These are phyloP conservation scores for Megaleporinus macrocephalus DNA, from an alignment of 2,113 vertebrate species.

Conservation along the genomic window DNA sequence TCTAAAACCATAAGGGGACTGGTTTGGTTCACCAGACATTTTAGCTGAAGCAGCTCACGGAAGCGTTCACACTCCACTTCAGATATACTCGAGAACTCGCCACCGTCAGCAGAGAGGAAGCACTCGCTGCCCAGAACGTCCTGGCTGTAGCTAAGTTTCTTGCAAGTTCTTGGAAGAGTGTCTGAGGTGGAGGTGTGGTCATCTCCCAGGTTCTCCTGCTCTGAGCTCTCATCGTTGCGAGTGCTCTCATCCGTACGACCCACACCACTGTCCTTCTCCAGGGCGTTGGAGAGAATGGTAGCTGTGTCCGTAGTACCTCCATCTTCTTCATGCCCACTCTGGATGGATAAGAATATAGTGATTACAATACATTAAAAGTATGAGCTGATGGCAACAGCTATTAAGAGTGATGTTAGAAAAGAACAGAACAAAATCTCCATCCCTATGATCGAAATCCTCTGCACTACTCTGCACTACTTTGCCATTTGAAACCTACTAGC, in stretches of 20 bases:
- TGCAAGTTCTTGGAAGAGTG: conserved; percentile 84
- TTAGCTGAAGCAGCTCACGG: conserved; percentile 90
- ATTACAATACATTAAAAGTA: background rate
- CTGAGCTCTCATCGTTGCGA: conserved; percentile 93
- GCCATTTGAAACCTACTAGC: background rate
- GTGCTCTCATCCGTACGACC: conserved; percentile 95
- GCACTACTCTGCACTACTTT: background rate
- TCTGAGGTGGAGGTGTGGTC: conserved; percentile 81
- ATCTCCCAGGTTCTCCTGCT: conserved; percentile 89
- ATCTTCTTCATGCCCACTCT: conserved; percentile 92
- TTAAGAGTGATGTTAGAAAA: background rate
- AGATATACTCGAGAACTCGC: conserved; percentile 88
- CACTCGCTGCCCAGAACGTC: conserved; percentile 90
- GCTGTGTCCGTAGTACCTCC: conserved; percentile 93
- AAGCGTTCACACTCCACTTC: conserved; percentile 90
- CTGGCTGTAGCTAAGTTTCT: conserved; percentile 85
- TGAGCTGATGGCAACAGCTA: background rate
- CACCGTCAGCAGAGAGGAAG: conserved; percentile 82
- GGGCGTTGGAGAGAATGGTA: conserved; percentile 90
- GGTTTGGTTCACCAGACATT: conserved; percentile 83
- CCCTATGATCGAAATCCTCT: background rate
- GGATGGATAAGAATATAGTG: background rate
- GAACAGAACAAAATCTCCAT: background rate
- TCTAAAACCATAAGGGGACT: conserved; percentile 33
- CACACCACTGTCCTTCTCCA: conserved; percentile 95